phyloP scores from a whole-genome alignment of 2,888 invertebrate species.

The Habrosyne pyritoides region DNA sequence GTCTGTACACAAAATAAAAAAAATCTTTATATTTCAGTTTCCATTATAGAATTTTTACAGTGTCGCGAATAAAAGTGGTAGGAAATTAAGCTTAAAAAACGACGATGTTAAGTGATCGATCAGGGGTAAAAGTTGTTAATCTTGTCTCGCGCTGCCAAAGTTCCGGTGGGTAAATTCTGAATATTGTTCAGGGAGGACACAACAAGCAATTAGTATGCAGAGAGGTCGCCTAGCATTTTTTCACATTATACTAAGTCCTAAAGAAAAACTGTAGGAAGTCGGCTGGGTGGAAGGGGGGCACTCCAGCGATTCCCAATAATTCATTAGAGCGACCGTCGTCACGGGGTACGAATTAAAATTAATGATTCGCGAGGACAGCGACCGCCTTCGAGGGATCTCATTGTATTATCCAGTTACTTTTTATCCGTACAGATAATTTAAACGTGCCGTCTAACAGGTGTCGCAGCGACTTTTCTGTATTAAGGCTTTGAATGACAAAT shows the following conservation, averaged over 20 bases:
- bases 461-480: constrained; percentile 63
- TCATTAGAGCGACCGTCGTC: constrained; percentile 79
- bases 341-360: constrained; percentile 82
- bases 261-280: constrained; percentile 75
- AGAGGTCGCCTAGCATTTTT: constrained; percentile 77
- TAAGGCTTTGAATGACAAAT: constrained; percentile 45
- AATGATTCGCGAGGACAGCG: constrained; percentile 79
- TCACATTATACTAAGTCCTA: constrained; percentile 80
- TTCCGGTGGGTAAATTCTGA: constrained; percentile 66
- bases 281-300: constrained; percentile 57
- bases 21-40: constrained; percentile 47
- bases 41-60: constrained; percentile 31
- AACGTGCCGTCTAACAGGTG: constrained; percentile 69
- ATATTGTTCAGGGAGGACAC: constrained; percentile 69
- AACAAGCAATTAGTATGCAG: constrained; percentile 83
- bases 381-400: constrained; percentile 67
- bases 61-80: constrained; percentile 50
- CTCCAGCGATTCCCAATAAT: constrained; percentile 81
- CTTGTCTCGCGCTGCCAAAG: constrained; percentile 66
- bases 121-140: constrained; percentile 77
- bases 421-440: constrained; percentile 73
- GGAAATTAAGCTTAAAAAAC: constrained; percentile 64
- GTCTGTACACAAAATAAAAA: constrained; percentile 43
- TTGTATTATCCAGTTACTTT: constrained; percentile 76
- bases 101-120: constrained; percentile 73